Evolutionary conservation across 2,888 invertebrate species (phyloP), one percentile per base, ranked within the genome.

Genomic region (Thysanoteuthis rhombus): DNA sequence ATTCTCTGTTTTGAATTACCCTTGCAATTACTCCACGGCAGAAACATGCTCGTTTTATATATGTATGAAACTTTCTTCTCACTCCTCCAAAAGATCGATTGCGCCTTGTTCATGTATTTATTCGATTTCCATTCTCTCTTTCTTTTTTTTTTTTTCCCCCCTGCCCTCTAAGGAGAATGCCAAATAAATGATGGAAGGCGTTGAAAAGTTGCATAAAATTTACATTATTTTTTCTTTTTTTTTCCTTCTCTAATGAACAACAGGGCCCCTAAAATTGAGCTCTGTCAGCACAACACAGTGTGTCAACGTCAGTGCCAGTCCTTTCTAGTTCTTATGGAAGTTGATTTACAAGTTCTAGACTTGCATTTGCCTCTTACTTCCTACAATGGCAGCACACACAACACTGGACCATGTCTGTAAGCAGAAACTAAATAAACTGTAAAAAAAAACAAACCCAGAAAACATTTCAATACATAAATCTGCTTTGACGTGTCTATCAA

Each of bases 331-430:
- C 5, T 52, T 28, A 52, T 52, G 52, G 52, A 52, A 52, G 25
- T 52, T 52, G 36, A n/a, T 36, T 75, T n/a, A n/a, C n/a, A 19
- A 75, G 16, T 75, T 1, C 75, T 75, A 75, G 16, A 75, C 16
- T 36, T 75, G 4, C n/a, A 75, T 75, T 75, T 75, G n/a, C 75
- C n/a, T 36, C n/a, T 36, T 75, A n/a, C n/a, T 36, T 75, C 75
- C 75, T 75, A n/a, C n/a, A 75, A 75, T n/a, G 75, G 75, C 75
- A 75, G 75, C 75, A 75, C n/a, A n/a, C 75, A 75, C n/a, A 75
- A n/a, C 16, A 75, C 12, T 12, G 36, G 12, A 75, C 4, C 8
- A 75, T 75, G 75, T 75, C n/a, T 36, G 36, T 16, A 75, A 75
- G 19, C 12, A 75, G 36, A n/a, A 75, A 75, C 4, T n/a, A 75